Base-by-base conservation (phyloP, 2,113 vertebrate species). In the Hyperoodon ampullatus region DNA sequence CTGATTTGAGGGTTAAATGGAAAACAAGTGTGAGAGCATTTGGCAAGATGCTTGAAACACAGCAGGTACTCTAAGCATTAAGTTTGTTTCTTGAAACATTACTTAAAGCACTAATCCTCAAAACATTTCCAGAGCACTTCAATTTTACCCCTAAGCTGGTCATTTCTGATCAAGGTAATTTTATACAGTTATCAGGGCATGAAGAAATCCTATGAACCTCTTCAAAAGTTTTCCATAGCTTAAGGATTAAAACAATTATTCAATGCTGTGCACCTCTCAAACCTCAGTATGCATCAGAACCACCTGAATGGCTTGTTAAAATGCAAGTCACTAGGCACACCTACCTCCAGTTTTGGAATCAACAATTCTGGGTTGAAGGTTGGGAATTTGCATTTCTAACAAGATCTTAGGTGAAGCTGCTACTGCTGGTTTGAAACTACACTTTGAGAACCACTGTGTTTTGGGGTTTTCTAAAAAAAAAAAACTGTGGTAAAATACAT, bases 1-100 rank as follows among this genome's bases (percentile, higher is more conserved):
- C n/a, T 66, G 75, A 88, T 15, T 39, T 84, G 4, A 86, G 50
- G 47, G 21, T 61, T 90, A 86, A 74, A 66, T 14, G 18, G 47
- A 65, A 95, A 96, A 75, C 35, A 75, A 74, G 68, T 1, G 3
- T 42, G 39, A 90, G 30, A 89, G 35, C 50, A 74, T 63, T 78
- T 94, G 88, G 53, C 61, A 89, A 94, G 66, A 86, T 35, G 44
- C 60, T 60, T 94, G 88, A 84, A 81, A 95, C 42, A 74, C 15
- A 75, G n/a, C 5, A 82, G 86, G 6, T 23, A 55, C 81, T 77
- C 35, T 55, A 28, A 65, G 83, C 5, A 2, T 80, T 68, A 44
- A 74, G 77, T 74, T 78, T 28, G 8, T 19, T 93, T 90, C 74
- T n/a, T 58, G 35, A 89, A 94, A 63, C 35, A n/a, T 15, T 75